These are phyloP conservation scores for Aspidiotus destructor DNA, from an alignment of 2,888 invertebrate genomes.

Conservation along the genomic window DNA sequence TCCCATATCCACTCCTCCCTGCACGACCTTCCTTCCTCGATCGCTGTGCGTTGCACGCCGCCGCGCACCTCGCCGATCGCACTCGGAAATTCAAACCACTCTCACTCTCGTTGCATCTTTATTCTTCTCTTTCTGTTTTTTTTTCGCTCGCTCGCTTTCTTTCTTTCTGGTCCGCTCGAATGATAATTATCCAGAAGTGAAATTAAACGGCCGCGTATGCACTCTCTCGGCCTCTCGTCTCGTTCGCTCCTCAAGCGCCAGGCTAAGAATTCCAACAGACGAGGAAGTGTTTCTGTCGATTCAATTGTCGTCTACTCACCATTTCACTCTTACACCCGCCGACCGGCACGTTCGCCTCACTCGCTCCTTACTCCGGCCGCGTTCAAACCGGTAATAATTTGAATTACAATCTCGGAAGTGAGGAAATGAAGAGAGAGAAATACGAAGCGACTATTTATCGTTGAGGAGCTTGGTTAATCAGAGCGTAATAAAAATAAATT, in stretches of 20 bases:
- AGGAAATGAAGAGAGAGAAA: conserved; percentile 13
- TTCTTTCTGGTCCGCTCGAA: conserved; percentile 16
- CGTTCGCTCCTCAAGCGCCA: conserved; percentile 6
- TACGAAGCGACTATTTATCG: conserved; percentile 6
- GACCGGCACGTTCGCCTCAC: not conserved
- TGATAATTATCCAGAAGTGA: conserved; percentile 31
- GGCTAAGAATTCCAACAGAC: conserved; percentile 27
- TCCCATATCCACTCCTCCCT: conserved; percentile 11
- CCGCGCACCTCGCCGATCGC: not conserved
- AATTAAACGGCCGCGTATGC: conserved; percentile 19
- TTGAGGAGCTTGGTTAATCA: conserved; percentile 9
- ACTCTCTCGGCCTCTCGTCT: conserved; percentile 8
- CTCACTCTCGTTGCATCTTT: conserved; percentile 27
- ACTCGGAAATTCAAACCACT: conserved; percentile 28
- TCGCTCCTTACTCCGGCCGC: not conserved
- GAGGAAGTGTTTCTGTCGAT: conserved; percentile 29
- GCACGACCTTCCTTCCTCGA: conserved; percentile 22
- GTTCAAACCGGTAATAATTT: conserved; percentile 12
- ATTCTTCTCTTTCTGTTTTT: conserved; percentile 14
- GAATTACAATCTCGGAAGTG: conserved; percentile 17
- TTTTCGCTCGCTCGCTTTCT: conserved; percentile 5
- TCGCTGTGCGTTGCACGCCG: not conserved
- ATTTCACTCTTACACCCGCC: conserved; percentile 20
- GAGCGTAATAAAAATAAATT: conserved; percentile 15
- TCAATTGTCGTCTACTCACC: conserved; percentile 24